These are phyloP conservation scores for Acleris emargana DNA, from an alignment of 2,888 invertebrate species.

Conservation along the genomic window DNA sequence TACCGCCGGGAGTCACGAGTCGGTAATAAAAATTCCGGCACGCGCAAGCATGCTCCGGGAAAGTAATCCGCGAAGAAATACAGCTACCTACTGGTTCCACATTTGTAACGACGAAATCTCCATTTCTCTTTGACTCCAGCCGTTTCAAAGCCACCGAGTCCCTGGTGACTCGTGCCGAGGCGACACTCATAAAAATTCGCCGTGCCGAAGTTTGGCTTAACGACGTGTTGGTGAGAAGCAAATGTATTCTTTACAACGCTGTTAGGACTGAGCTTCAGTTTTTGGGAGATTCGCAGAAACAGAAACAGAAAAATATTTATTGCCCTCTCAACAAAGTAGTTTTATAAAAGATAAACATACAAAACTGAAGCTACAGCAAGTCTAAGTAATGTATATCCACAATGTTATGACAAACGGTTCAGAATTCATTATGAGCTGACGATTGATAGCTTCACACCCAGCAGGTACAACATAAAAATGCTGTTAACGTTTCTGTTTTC, in stretches of 20 bases:
- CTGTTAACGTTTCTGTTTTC: no score
- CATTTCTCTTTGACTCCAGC: constrained; percentile 81
- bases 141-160: constrained; percentile 76
- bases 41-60: constrained; percentile 71
- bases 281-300: no score
- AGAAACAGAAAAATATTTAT: no score
- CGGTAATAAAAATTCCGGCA: constrained; percentile 74
- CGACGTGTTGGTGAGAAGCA: constrained; percentile 52
- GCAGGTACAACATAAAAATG: no score
- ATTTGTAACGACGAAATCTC: constrained; percentile 81
- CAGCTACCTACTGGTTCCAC: constrained; percentile 75
- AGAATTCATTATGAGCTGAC: no score
- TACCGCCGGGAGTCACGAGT: constrained; percentile 67
- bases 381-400: no score
- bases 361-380: no score
- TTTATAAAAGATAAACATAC: no score
- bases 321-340: no score
- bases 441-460: no score
- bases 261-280: not conserved
- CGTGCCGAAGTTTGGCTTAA: constrained; percentile 66
- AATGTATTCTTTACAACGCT: constrained; percentile 22
- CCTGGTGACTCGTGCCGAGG: constrained; percentile 72
- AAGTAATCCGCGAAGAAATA: constrained; percentile 80
- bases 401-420: no score
- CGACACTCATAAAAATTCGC: constrained; percentile 80